Percentiles rank a stretch among this genome's conserved stretches.
Conservation (phyloP, 2,113 vertebrate genomes). For the Vidua chalybeata region DNA sequence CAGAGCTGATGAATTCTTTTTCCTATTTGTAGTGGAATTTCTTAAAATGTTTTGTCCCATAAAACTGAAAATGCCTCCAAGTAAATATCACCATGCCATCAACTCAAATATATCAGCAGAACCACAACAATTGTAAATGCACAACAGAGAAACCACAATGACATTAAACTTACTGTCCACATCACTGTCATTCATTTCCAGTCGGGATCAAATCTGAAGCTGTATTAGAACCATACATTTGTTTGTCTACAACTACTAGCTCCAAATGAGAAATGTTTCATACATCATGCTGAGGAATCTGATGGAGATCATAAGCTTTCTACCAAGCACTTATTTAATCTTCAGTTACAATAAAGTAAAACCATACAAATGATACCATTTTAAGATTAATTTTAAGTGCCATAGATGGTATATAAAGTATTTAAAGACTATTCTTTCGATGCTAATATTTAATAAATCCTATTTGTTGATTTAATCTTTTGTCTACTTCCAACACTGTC, state of each 20-base stretch:
- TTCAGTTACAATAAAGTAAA: background rate
- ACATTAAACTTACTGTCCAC: background rate
- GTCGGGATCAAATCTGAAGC: background rate
- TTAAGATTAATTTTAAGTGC: background rate
- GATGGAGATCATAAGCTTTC: background rate
- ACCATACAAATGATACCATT: background rate
- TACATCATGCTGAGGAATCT: background rate
- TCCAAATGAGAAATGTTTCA: background rate
- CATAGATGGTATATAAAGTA: background rate
- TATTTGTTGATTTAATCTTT: background rate
- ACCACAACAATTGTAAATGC: background rate
- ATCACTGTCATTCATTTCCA: background rate
- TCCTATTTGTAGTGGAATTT: background rate
- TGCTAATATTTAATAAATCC: background rate
- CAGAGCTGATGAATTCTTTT: background rate
- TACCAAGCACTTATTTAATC: background rate
- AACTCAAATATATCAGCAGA: background rate
- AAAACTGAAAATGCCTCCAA: background rate
- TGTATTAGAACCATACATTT: background rate
- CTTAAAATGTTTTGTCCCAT: background rate
- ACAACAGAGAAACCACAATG: background rate
- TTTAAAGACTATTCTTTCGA: background rate
- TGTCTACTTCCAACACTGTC: background rate
- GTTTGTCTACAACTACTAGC: background rate
- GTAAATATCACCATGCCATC: background rate